These are phyloP conservation scores for Ormyrus pomaceus DNA, from an alignment of 2,888 invertebrate species.

Conservation along the genomic window DNA sequence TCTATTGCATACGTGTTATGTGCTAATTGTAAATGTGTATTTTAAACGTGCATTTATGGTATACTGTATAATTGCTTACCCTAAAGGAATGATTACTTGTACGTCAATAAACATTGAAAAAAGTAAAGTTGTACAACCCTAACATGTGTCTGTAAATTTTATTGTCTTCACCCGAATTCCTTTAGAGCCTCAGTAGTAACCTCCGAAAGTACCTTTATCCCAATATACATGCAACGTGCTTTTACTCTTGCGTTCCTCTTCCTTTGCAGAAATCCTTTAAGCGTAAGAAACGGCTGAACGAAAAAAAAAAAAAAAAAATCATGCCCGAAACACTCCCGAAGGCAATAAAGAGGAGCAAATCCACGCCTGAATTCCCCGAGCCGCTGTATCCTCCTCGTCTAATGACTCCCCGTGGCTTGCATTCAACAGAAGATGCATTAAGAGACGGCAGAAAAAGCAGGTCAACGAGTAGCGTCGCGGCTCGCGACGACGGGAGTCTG, in stretches of 20 bases:
- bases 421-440: too few relatives aligned
- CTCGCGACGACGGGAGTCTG: neutral
- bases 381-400: too few relatives aligned
- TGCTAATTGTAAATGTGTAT: neutral
- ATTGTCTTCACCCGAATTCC: neutral
- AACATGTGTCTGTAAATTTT: neutral
- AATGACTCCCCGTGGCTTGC: too few relatives aligned
- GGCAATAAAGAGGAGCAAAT: too few relatives aligned
- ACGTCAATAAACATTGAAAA: neutral
- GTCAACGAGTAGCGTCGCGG: conserved; percentile 14
- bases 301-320: too few relatives aligned
- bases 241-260: neutral
- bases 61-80: conserved; percentile 3
- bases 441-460: conserved; percentile 3
- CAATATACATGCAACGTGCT: neutral
- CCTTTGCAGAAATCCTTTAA: neutral
- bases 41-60: neutral
- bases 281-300: neutral
- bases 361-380: too few relatives aligned
- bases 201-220: neutral
- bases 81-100: neutral
- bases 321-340: too few relatives aligned
- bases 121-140: neutral
- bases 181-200: neutral
- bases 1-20: too few relatives aligned